Percentiles rank a stretch among this genome's conserved stretches.
Evolutionary conservation across 2,113 vertebrate species (phyloP).

Genomic region (Sinocyclocheilus anshuiensis): DNA sequence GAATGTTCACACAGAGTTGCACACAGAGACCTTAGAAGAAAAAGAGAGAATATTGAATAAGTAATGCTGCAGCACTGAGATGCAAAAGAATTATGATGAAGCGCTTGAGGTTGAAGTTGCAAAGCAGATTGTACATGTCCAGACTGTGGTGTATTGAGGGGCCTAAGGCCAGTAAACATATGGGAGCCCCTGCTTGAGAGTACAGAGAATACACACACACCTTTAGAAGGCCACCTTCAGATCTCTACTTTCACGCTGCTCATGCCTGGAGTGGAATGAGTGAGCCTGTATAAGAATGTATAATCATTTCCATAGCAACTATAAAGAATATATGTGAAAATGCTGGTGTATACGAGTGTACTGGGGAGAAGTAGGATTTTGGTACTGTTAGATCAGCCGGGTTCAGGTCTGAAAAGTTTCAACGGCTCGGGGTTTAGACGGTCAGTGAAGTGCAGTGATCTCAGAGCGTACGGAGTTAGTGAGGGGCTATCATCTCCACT

Average conservation of each 20-base stretch:
- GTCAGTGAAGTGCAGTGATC: slow-evolving; percentile 23
- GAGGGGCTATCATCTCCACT: slow-evolving; percentile 13
- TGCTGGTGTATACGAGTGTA: not conserved
- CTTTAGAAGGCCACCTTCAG: slow-evolving; percentile 1
- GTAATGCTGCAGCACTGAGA: slow-evolving; percentile 9
- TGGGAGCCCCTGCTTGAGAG: slow-evolving; percentile 12
- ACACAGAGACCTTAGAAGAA: not conserved
- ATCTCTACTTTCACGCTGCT: slow-evolving; percentile 18
- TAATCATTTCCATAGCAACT: not conserved
- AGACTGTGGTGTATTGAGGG: slow-evolving; percentile 20
- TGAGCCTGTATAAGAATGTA: not conserved
- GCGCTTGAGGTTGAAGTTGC: not conserved
- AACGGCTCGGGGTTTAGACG: not conserved
- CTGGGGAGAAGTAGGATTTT: not conserved
- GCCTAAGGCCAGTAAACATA: slow-evolving; percentile 11
- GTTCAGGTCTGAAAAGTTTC: not conserved
- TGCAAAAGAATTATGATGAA: slow-evolving; percentile 37
- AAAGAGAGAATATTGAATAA: slow-evolving; percentile 33
- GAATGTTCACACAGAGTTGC: not conserved
- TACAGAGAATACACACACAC: slow-evolving; percentile 19
- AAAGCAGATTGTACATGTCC: slow-evolving; percentile 9
- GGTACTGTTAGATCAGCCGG: not conserved
- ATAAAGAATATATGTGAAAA: not conserved
- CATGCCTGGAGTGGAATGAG: not conserved
- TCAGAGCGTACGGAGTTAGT: not conserved